Percentiles rank a stretch among this genome's conserved stretches.
These are phyloP conservation scores for Andrena dorsata DNA, from an alignment of 2,888 invertebrate species.

Conservation along the genomic window DNA sequence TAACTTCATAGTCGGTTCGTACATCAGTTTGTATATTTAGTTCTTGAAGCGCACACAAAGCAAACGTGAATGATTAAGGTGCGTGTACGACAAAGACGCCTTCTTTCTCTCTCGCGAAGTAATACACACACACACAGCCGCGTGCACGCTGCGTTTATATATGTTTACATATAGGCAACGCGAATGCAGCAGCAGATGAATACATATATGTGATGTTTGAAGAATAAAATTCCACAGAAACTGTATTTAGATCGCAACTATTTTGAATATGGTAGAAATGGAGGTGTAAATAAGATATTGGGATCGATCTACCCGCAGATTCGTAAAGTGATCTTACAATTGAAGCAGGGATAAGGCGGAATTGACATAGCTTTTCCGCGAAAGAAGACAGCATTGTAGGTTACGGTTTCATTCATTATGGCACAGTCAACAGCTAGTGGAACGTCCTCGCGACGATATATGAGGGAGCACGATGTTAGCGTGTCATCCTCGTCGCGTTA, in stretches of 20 bases:
- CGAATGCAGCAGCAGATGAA: conserved; percentile 46
- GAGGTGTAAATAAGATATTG: conserved; percentile 33
- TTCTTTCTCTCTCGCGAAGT: conserved; percentile 12
- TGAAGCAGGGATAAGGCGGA: not conserved
- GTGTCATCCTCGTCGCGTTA: conserved; percentile 87
- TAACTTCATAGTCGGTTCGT: conserved; percentile 13
- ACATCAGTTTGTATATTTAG: not conserved
- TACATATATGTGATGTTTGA: conserved; percentile 36
- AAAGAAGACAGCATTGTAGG: conserved; percentile 51
- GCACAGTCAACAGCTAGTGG: conserved; percentile 88
- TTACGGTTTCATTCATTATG: conserved; percentile 81
- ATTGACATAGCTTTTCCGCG: not conserved
- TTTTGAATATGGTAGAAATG: conserved; percentile 48
- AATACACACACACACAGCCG: not conserved
- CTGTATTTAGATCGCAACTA: conserved; percentile 34
- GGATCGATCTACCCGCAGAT: conserved; percentile 9
- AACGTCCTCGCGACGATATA: conserved; percentile 88
- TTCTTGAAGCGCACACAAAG: not conserved
- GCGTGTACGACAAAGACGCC: not conserved
- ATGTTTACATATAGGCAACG: conserved; percentile 35
- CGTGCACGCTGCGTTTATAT: not conserved
- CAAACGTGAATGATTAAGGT: conserved; percentile 17
- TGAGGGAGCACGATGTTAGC: conserved; percentile 88
- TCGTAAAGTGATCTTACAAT: conserved; percentile 6
- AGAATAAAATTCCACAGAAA: conserved; percentile 45